These are phyloP conservation scores for Hydropsyche tenuis DNA, from an alignment of 1,140 invertebrate species.

Conservation along the genomic window DNA sequence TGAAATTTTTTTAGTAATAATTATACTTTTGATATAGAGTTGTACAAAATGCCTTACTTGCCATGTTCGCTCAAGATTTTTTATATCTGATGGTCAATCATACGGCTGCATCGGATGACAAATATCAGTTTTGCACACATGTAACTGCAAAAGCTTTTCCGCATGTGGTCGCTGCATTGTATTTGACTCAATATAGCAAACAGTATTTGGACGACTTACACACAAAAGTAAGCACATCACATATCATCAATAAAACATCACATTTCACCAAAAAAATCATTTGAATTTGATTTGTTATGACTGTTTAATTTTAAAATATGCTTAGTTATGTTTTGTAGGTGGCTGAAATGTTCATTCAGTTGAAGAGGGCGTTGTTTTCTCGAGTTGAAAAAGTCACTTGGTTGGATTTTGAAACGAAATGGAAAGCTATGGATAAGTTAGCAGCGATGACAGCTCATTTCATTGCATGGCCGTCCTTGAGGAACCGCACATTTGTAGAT, in stretches of 20 bases:
- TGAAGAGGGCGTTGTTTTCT: slow-evolving; percentile 39
- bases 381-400: slow-evolving; percentile 42
- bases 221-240: slow-evolving; percentile 54
- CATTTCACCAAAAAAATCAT: neutral
- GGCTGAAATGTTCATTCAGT: slow-evolving; percentile 40
- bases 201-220: slow-evolving; percentile 57
- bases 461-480: slow-evolving; percentile 44
- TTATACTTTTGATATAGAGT: slow-evolving; percentile 52
- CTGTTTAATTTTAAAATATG: slow-evolving; percentile 43
- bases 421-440: slow-evolving; percentile 28
- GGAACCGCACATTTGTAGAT: slow-evolving; percentile 43
- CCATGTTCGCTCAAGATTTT: slow-evolving; percentile 61
- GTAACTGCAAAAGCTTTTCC: slow-evolving; percentile 58
- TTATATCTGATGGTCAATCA: slow-evolving; percentile 59
- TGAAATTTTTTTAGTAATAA: neutral
- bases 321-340: slow-evolving; percentile 43
- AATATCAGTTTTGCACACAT: slow-evolving; percentile 58
- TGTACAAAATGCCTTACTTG: slow-evolving; percentile 61
- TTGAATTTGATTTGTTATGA: neutral
- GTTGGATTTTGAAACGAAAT: slow-evolving; percentile 36
- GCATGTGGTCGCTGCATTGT: slow-evolving; percentile 58
- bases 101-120: slow-evolving; percentile 56
- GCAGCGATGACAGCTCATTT: slow-evolving; percentile 43
- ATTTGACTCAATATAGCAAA: slow-evolving; percentile 60
- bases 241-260: neutral